A percentile compares a stretch with the other conserved stretches of the same genome.
Conservation (phyloP, 2,888 invertebrate species). For the Matsumyia berberina region DNA sequence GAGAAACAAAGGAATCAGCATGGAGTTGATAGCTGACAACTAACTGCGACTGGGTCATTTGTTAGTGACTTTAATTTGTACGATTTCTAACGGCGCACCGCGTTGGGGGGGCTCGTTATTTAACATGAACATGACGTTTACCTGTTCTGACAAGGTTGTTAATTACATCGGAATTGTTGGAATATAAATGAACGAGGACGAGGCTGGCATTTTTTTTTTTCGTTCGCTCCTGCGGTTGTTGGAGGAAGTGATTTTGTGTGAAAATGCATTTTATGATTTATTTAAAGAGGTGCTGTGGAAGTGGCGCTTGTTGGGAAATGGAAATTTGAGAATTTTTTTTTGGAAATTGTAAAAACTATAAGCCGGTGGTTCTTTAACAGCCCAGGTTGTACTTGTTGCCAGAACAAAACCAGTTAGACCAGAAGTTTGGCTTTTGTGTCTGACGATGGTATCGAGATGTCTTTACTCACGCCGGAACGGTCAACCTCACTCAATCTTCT, state of each 20-base stretch:
- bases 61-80: constrained; percentile 64
- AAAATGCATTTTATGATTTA: constrained; percentile 20
- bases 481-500: too few relatives aligned
- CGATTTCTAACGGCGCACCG: constrained; percentile 20
- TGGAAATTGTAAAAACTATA: too few relatives aligned
- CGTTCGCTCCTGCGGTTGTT: not conserved
- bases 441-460: too few relatives aligned
- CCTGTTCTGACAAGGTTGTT: constrained; percentile 61
- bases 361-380: too few relatives aligned
- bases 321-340: too few relatives aligned
- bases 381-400: too few relatives aligned
- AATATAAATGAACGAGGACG: constrained; percentile 45
- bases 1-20: constrained; percentile 62
- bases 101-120: constrained; percentile 36
- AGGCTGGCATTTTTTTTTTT: constrained; percentile 1
- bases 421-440: too few relatives aligned
- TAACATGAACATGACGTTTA: constrained; percentile 62
- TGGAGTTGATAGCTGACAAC: constrained; percentile 45
- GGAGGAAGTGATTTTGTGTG: constrained; percentile 22
- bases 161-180: constrained; percentile 51
- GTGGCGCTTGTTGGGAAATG: not conserved
- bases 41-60: constrained; percentile 50
- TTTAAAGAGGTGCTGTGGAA: not conserved
- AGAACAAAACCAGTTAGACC: too few relatives aligned
- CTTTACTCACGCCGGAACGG: too few relatives aligned